phyloP scores from a whole-genome alignment of 1,140 invertebrate species.

The Neotoxoptera formosana region DNA sequence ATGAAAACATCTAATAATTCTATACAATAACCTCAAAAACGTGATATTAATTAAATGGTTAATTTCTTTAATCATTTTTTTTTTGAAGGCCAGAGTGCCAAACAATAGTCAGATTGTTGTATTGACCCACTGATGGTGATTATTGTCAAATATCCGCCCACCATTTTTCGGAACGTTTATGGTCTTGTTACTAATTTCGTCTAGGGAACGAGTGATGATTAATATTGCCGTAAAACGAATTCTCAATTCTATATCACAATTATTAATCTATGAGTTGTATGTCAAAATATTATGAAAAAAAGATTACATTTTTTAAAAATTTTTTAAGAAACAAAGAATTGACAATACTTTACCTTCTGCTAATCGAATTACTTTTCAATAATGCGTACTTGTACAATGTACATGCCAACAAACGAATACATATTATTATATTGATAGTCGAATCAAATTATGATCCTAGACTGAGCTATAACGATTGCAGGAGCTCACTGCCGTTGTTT shows the following conservation, averaged over 20 bases:
- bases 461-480: not conserved
- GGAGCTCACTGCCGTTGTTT: constrained; percentile 38
- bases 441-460: constrained; percentile 37
- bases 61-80: constrained; percentile 14
- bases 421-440: not conserved
- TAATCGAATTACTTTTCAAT: not conserved
- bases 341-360: not conserved
- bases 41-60: constrained; percentile 50
- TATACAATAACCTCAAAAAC: constrained; percentile 54
- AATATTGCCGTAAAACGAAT: not conserved
- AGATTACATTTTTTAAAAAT: not conserved
- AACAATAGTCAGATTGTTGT: constrained; percentile 48
- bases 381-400: not conserved
- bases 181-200: not conserved
- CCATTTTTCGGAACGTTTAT: not conserved
- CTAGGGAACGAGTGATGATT: not conserved
- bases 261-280: not conserved
- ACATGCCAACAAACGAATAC: not conserved
- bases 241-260: not conserved
- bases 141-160: constrained; percentile 52
- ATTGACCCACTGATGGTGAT: constrained; percentile 53
- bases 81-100: constrained; percentile 16
- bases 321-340: not conserved
- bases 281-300: not conserved
- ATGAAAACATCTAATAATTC: constrained; percentile 30